Conservation (phyloP, 1,140 invertebrate species). For the Mya arenaria region DNA sequence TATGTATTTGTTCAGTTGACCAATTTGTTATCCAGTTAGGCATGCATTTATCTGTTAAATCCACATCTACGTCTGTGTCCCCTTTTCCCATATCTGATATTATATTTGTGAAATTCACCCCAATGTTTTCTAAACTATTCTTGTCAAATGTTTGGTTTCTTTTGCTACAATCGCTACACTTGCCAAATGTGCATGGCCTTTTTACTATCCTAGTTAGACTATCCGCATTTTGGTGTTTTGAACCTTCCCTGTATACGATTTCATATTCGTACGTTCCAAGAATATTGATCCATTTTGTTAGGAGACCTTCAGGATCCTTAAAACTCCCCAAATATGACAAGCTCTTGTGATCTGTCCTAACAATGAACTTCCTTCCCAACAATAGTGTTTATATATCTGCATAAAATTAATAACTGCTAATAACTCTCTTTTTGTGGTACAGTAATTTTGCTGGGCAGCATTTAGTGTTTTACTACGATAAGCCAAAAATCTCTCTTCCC, state of each 20-base stretch:
- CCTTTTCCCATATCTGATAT: too few species aligned
- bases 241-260: slow-evolving; percentile 47
- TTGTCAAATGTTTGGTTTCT: too few species aligned
- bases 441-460: slow-evolving; percentile 27
- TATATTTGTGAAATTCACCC: too few species aligned
- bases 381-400: slow-evolving; percentile 18
- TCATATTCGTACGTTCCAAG: slow-evolving; percentile 49
- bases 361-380: slow-evolving; percentile 18
- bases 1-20: slow-evolving; percentile 28
- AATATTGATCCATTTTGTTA: slow-evolving; percentile 54
- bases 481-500: slow-evolving; percentile 17
- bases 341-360: slow-evolving; percentile 29
- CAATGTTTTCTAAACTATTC: too few species aligned
- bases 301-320: slow-evolving; percentile 51
- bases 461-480: slow-evolving; percentile 23
- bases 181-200: slow-evolving; percentile 13
- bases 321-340: slow-evolving; percentile 36
- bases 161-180: slow-evolving; percentile 40
- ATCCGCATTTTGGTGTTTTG: slow-evolving; percentile 49
- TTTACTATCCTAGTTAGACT: slow-evolving; percentile 31
- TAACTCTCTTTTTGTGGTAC: slow-evolving; percentile 23
- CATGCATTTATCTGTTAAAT: too few species aligned
- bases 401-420: slow-evolving; percentile 30
- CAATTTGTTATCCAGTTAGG: slow-evolving; percentile 42
- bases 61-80: too few species aligned